These are phyloP conservation scores for Pollimyrus isidori DNA, from an alignment of 2,113 vertebrate species.

Conservation along the genomic window DNA sequence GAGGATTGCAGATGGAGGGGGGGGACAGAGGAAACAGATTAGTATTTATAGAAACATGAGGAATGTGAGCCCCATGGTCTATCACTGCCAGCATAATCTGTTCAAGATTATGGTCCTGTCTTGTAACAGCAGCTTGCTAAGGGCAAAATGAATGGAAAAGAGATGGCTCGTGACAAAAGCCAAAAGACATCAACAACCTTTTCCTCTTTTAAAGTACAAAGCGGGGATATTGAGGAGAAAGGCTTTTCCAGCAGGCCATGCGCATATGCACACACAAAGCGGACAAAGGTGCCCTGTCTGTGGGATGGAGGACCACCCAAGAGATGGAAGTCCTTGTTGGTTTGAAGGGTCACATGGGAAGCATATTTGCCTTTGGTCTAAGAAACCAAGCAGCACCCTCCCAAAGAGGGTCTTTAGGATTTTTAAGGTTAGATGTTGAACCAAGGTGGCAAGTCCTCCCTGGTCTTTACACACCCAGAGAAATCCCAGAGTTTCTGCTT, in stretches of 20 bases:
- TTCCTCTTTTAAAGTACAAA: not conserved
- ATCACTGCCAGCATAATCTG: slow-evolving; percentile 68
- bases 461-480: not conserved
- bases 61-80: slow-evolving; percentile 81
- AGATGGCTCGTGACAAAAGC: not conserved
- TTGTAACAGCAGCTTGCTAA: slow-evolving; percentile 36
- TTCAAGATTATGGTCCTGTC: slow-evolving; percentile 62
- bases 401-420: not conserved
- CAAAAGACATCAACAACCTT: not conserved
- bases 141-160: slow-evolving; percentile 7
- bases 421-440: not conserved
- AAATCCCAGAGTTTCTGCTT: not conserved
- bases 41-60: slow-evolving; percentile 87
- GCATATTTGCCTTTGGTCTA: not conserved
- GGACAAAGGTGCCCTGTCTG: not conserved
- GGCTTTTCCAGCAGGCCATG: not conserved
- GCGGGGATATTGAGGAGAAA: not conserved
- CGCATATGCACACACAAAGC: not conserved
- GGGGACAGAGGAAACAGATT: slow-evolving; percentile 68
- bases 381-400: not conserved
- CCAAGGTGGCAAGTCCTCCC: not conserved
- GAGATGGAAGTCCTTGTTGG: not conserved
- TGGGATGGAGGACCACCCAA: not conserved
- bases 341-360: not conserved
- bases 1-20: slow-evolving; percentile 74